Conservation (phyloP, 2,797 vertebrate species). For the Meriones psammophilus region DNA sequence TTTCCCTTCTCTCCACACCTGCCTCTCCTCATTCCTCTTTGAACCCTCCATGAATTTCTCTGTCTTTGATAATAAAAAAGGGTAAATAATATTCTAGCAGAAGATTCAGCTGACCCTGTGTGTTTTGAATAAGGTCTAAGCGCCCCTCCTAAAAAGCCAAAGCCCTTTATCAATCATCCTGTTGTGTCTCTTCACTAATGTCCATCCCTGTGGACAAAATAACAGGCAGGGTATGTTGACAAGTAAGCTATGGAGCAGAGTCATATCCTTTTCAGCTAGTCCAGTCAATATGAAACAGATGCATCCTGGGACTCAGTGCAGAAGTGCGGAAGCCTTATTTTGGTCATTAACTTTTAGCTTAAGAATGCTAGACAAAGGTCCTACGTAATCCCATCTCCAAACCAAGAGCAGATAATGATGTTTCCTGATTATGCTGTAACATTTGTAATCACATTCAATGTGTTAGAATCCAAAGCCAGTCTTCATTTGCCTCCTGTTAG, state of each 20-base stretch:
- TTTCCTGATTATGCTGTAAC: background rate
- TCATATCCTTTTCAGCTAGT: background rate
- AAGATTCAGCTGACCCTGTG: background rate
- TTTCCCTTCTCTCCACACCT: conserved; percentile 3
- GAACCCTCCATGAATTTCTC: conserved; percentile 24
- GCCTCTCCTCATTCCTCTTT: background rate
- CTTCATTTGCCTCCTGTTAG: conserved; percentile 24
- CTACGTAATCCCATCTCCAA: background rate
- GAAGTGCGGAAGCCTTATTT: background rate
- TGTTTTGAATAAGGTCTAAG: background rate
- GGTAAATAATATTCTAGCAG: background rate
- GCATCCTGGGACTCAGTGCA: background rate
- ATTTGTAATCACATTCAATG: conserved; percentile 29
- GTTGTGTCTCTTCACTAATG: background rate
- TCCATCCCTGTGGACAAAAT: background rate
- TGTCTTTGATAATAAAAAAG: conserved; percentile 27
- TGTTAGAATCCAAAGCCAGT: conserved; percentile 42
- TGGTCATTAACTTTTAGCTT: background rate
- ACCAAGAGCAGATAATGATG: conserved; percentile 2
- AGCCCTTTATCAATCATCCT: background rate
- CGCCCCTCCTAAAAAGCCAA: background rate
- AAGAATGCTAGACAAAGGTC: background rate
- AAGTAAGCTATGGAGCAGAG: background rate
- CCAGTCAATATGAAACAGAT: background rate
- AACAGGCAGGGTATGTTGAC: background rate